Conservation (phyloP, 2,888 invertebrate species). For the Tetragonula carbonaria region DNA sequence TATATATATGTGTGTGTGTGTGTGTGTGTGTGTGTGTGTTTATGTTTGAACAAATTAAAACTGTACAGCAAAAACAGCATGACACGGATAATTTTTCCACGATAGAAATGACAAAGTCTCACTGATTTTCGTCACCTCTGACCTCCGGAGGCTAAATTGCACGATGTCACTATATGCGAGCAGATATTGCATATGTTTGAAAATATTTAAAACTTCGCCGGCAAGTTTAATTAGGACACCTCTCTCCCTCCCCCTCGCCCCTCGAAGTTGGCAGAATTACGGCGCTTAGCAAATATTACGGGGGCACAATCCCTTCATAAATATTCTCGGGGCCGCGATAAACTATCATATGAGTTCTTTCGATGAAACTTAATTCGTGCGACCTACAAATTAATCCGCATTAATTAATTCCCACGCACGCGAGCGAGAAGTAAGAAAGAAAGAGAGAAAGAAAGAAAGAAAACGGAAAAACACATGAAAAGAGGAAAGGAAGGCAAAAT, state of each 20-base stretch:
- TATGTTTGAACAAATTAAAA: no score
- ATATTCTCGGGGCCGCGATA: constrained; percentile 17
- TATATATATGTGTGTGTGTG: no score
- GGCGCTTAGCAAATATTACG: neutral
- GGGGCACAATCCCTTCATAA: constrained; percentile 18
- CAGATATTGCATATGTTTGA: neutral
- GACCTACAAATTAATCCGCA: constrained; percentile 5
- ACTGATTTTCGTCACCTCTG: neutral
- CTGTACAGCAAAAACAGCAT: no score
- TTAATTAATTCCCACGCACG: constrained; percentile 42
- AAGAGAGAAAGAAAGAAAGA: neutral
- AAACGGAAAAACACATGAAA: neutral
- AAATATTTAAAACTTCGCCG: neutral
- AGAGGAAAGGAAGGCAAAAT: no score
- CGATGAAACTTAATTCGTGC: constrained; percentile 7
- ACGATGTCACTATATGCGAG: neutral
- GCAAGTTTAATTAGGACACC: neutral
- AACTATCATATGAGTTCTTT: constrained; percentile 7
- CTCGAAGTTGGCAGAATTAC: constrained; percentile 1
- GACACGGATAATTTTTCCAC: neutral
- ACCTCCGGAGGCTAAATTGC: neutral
- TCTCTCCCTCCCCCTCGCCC: no score
- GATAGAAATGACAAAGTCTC: no score
- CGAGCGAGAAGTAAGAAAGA: neutral
- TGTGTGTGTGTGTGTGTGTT: no score